These are phyloP conservation scores for Drosophila subobscura DNA, from an alignment of 1,140 invertebrate genomes.

Conservation along the genomic window DNA sequence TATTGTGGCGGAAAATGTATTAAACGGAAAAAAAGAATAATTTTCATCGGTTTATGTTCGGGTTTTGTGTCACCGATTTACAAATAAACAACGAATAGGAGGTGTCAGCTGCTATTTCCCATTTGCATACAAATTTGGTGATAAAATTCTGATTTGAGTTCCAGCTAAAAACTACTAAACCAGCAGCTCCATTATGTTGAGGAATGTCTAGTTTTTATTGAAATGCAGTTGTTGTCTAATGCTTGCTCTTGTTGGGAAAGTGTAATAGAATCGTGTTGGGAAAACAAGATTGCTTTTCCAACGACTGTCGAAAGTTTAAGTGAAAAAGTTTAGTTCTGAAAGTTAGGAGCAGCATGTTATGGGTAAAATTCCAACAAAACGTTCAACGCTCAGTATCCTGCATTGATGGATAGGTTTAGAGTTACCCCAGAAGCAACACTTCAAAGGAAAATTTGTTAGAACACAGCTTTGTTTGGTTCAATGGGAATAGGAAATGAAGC, in stretches of 20 bases:
- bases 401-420: no score
- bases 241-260: slow-evolving; percentile 15
- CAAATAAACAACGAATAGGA: slow-evolving; percentile 23
- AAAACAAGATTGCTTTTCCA: slow-evolving; percentile 30
- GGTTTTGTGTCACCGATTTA: slow-evolving; percentile 17
- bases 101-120: slow-evolving; percentile 6
- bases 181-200: not conserved
- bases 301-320: slow-evolving; percentile 3
- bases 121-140: slow-evolving; percentile 30
- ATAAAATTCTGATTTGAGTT: not conserved
- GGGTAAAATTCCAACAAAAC: slow-evolving; percentile 13
- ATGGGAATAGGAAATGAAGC: no score
- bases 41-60: slow-evolving; percentile 35
- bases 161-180: no score
- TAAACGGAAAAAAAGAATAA: slow-evolving; percentile 38
- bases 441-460: no score
- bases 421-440: no score
- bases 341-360: slow-evolving; percentile 20
- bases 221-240: slow-evolving; percentile 2
- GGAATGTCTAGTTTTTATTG: slow-evolving; percentile 2
- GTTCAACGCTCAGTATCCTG: not conserved
- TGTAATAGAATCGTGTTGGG: slow-evolving; percentile 29
- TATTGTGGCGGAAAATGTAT: slow-evolving; percentile 68
- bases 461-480: no score
- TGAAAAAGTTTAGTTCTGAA: slow-evolving; percentile 34